A percentile compares a stretch with the other conserved stretches of the same genome.
Evolutionary conservation across 2,113 vertebrate genomes (phyloP).

Genomic region (Stegastes partitus): DNA sequence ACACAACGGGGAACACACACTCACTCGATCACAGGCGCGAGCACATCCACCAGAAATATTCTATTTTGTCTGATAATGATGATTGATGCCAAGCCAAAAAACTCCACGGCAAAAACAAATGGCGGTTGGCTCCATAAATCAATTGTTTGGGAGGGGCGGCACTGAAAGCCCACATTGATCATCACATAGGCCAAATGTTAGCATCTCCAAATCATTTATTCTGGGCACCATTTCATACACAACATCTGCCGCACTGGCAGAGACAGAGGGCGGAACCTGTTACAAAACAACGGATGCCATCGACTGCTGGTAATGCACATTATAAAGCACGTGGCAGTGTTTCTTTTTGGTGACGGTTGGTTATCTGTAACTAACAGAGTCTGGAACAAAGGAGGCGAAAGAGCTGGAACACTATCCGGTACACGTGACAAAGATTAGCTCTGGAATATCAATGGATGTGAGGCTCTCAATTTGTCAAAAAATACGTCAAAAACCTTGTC

Average conservation of each 20-base stretch:
- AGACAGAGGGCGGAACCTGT: constrained; percentile 36
- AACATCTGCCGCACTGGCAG: constrained; percentile 63
- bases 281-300: constrained; percentile 13
- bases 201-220: constrained; percentile 67
- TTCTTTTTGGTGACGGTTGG: constrained; percentile 3
- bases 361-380: neutral
- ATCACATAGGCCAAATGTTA: constrained; percentile 62
- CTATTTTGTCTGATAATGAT: constrained; percentile 58
- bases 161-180: constrained; percentile 68
- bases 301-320: neutral
- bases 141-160: constrained; percentile 45
- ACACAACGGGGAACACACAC: neutral
- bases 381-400: too few relatives aligned
- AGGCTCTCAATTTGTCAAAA: too few relatives aligned
- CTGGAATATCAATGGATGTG: too few relatives aligned
- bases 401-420: too few relatives aligned
- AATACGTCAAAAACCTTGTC: too few relatives aligned
- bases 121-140: constrained; percentile 58
- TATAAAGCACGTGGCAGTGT: neutral
- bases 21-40: neutral
- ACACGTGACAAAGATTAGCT: too few relatives aligned
- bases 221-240: constrained; percentile 46
- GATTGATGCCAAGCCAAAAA: constrained; percentile 61
- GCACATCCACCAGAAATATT: constrained; percentile 41
- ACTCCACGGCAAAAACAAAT: constrained; percentile 48